A percentile compares a stretch with the other conserved stretches of the same genome.
These are phyloP conservation scores for Metopia argyrocephala DNA, from an alignment of 2,888 invertebrate species.

Conservation along the genomic window DNA sequence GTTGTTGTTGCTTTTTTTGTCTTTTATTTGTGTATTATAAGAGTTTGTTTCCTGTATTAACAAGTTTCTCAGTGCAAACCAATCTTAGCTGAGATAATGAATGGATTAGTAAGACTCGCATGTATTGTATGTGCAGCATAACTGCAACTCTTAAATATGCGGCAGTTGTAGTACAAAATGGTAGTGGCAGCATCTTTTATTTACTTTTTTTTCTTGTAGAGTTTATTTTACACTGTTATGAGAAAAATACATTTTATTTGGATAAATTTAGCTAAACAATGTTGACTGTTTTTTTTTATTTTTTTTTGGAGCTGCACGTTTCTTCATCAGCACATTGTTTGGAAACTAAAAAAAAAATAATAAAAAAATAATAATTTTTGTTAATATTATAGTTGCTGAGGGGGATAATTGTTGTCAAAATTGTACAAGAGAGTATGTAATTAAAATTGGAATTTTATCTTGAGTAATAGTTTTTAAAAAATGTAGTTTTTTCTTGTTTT, in stretches of 20 bases:
- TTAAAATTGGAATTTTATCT: too few relatives aligned
- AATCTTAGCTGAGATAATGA: conserved; percentile 30
- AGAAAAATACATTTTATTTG: conserved; percentile 45
- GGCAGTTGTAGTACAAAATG: conserved; percentile 36
- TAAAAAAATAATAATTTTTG: too few relatives aligned
- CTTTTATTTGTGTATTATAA: conserved; percentile 11
- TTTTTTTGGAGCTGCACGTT: conserved; percentile 19
- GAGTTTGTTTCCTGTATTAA: conserved; percentile 66
- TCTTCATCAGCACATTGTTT: conserved; percentile 24
- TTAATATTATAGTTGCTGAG: background rate
- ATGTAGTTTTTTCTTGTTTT: too few relatives aligned
- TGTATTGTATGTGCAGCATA: conserved; percentile 13
- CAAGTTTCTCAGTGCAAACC: conserved; percentile 19
- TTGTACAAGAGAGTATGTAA: too few relatives aligned
- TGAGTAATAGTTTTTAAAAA: too few relatives aligned
- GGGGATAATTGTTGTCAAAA: background rate
- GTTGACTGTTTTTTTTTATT: conserved; percentile 21
- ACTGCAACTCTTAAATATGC: conserved; percentile 50
- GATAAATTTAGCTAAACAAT: conserved; percentile 33
- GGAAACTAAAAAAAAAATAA: background rate
- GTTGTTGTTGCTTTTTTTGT: background rate
- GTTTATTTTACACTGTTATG: conserved; percentile 22
- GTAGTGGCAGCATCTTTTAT: background rate
- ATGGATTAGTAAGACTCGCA: conserved; percentile 15
- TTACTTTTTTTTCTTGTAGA: background rate